Conservation (phyloP, 2,113 vertebrate genomes). For the Haplotaxodon microlepis region DNA sequence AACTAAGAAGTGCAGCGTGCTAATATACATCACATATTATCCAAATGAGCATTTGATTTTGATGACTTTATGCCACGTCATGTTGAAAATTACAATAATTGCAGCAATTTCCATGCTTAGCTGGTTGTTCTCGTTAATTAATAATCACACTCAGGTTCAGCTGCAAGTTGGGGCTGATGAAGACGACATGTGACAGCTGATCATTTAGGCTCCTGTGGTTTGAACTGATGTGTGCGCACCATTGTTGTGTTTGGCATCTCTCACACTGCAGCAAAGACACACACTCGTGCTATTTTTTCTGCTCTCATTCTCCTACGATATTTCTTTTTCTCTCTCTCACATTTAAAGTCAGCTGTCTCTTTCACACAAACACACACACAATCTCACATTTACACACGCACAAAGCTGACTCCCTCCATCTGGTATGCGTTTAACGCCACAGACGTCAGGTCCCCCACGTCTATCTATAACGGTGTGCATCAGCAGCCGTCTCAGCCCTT, state of each 20-base stretch:
- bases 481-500: neutral
- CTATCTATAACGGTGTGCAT: neutral
- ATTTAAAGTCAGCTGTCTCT: neutral
- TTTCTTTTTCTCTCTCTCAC: fast-evolving
- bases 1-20: neutral
- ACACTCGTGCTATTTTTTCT: neutral
- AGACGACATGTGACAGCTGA: neutral
- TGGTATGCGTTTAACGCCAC: slow-evolving; percentile 1
- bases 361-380: neutral
- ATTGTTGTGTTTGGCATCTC: neutral
- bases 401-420: neutral
- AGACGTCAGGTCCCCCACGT: neutral
- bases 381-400: neutral
- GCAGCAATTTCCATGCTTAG: neutral
- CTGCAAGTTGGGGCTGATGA: neutral
- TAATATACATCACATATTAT: neutral
- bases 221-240: neutral
- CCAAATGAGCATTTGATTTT: neutral
- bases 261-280: neutral
- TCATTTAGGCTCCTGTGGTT: neutral
- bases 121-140: neutral
- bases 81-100: neutral
- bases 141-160: neutral
- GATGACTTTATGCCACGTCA: neutral
- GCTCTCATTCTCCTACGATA: neutral